Evolutionary conservation across 2,888 invertebrate genomes (phyloP).

Genomic region (Melangyna quadrimaculata): DNA sequence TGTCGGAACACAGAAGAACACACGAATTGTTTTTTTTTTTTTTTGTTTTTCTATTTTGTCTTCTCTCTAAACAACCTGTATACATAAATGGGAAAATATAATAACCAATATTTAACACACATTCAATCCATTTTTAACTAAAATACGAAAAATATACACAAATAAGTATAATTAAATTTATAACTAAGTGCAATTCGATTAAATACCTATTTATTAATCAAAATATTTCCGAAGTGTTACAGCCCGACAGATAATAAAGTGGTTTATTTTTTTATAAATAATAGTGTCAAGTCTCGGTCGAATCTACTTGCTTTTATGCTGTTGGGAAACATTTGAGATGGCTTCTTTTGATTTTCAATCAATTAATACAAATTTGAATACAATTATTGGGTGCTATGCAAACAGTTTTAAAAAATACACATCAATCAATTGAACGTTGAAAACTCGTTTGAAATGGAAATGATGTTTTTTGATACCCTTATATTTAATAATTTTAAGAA

Average conservation of each 20-base stretch:
- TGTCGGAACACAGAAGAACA: conserved; percentile 30
- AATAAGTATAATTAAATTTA: conserved; percentile 50
- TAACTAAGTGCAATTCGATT: conserved; percentile 60
- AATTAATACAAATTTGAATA: no score
- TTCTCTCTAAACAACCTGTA: conserved; percentile 63
- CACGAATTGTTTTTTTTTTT: conserved; percentile 38
- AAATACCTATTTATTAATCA: background rate
- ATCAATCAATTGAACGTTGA: no score
- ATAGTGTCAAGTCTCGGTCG: background rate
- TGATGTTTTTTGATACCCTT: no score
- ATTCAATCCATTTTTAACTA: conserved; percentile 44
- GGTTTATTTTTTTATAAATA: background rate
- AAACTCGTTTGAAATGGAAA: no score
- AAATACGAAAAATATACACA: background rate
- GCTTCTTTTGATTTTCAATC: no score
- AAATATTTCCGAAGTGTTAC: background rate
- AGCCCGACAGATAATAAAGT: conserved; percentile 34
- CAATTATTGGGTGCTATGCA: no score
- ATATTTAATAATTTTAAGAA: no score
- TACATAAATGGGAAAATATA: conserved; percentile 46
- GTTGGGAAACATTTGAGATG: no score
- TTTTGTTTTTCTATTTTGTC: conserved; percentile 1
- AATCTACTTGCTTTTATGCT: background rate
- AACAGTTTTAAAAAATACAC: no score
- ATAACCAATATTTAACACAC: conserved; percentile 42